phyloP scores from a whole-genome alignment of 2,888 invertebrate genomes.

The Nowickia ferox region DNA sequence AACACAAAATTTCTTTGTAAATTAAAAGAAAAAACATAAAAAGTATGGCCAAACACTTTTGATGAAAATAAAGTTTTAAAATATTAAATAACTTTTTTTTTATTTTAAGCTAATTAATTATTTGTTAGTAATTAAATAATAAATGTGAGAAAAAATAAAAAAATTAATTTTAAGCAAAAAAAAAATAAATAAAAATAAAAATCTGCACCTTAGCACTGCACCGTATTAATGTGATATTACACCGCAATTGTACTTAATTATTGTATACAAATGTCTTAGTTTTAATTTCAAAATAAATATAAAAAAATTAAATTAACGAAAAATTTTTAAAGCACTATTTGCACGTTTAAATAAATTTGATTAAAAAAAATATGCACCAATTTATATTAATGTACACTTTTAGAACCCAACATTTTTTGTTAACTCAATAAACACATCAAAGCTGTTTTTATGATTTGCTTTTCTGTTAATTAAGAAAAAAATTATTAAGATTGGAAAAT shows the following conservation, averaged over 20 bases:
- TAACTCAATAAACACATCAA: slow-evolving; percentile 3
- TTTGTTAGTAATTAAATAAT: background rate
- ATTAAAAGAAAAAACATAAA: background rate
- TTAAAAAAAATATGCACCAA: slow-evolving; percentile 44
- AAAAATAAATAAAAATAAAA: too few relatives aligned
- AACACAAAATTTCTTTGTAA: background rate
- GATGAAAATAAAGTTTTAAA: background rate
- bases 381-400: slow-evolving; percentile 24
- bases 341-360: slow-evolving; percentile 46
- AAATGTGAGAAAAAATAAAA: background rate
- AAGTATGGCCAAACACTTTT: background rate
- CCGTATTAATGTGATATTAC: slow-evolving; percentile 72
- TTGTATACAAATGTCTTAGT: slow-evolving; percentile 44
- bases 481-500: background rate
- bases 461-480: slow-evolving; percentile 3
- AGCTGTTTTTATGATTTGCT: slow-evolving; percentile 32
- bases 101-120: background rate
- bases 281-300: slow-evolving; percentile 31
- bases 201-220: slow-evolving; percentile 72
- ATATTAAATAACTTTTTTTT: background rate
- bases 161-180: slow-evolving; percentile 5
- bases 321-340: slow-evolving; percentile 38
- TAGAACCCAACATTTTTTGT: background rate
- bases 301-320: background rate
- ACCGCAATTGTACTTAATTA: slow-evolving; percentile 73